Conservation (phyloP, 1,140 invertebrate genomes). For the Cryptotermes secundus region DNA sequence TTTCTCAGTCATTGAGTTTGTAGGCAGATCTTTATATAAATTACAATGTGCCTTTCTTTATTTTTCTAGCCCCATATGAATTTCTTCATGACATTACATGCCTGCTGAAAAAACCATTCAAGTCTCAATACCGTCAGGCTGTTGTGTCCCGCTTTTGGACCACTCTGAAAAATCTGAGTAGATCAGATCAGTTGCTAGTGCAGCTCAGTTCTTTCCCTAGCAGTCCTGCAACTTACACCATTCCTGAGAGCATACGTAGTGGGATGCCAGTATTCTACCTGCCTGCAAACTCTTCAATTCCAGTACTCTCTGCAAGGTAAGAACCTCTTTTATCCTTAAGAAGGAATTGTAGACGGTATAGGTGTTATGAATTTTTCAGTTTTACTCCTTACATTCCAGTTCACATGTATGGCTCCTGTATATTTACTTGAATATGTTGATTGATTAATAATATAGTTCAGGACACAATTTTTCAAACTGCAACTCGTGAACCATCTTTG, state of each 20-base stretch:
- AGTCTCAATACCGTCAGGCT: conserved; percentile 67
- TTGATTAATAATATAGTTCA: no score
- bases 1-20: no score
- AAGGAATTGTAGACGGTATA: neutral
- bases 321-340: neutral
- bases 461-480: no score
- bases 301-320: conserved; percentile 54
- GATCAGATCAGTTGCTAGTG: conserved; percentile 68
- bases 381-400: no score
- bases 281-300: conserved; percentile 54
- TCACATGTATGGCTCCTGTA: no score
- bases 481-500: no score
- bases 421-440: no score
- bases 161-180: conserved; percentile 61
- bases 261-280: conserved; percentile 74
- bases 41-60: neutral
- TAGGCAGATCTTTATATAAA: neutral
- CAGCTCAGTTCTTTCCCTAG: conserved; percentile 72
- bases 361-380: no score
- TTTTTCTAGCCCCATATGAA: conserved; percentile 67
- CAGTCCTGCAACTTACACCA: conserved; percentile 62
- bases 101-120: conserved; percentile 63
- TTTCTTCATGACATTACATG: conserved; percentile 80
- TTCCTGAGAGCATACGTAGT: conserved; percentile 72
- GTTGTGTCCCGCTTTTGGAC: conserved; percentile 72